A percentile compares a stretch with the other conserved stretches of the same genome.
phyloP scores from a whole-genome alignment of 2,888 invertebrate genomes.

The Limnephilus rhombicus region DNA sequence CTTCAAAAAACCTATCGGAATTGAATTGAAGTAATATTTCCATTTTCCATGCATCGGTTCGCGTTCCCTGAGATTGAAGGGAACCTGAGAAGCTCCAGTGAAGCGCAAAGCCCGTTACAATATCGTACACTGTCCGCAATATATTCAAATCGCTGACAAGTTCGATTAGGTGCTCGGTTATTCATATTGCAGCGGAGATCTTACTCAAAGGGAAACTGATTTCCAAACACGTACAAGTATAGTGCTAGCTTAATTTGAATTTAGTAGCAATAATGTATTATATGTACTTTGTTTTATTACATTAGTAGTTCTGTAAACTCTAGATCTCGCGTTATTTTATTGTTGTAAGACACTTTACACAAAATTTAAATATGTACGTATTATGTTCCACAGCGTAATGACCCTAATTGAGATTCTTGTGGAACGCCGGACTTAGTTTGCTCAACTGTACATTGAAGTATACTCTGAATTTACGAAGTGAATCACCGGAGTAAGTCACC shows the following conservation, averaged over 20 bases:
- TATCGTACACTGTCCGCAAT: constrained; percentile 36
- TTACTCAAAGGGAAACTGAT: not conserved
- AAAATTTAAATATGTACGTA: too few species aligned
- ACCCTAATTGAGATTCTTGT: too few species aligned
- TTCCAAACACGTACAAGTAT: not conserved
- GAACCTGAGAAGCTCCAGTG: constrained; percentile 39
- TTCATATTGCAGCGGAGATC: not conserved
- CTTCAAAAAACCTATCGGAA: not conserved
- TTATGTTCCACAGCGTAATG: too few species aligned
- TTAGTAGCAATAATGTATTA: not conserved
- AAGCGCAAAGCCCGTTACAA: constrained; percentile 39
- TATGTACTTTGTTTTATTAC: too few species aligned
- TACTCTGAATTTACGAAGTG: too few species aligned
- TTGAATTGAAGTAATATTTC: not conserved
- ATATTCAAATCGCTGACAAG: constrained; percentile 54
- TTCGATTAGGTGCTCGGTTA: constrained; percentile 40
- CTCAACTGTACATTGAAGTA: too few species aligned
- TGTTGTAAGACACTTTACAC: too few species aligned
- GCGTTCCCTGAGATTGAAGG: constrained; percentile 46
- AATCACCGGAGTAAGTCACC: too few species aligned
- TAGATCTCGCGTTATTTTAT: too few species aligned
- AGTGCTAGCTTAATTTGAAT: not conserved
- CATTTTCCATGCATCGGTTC: constrained; percentile 49
- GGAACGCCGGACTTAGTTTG: too few species aligned
- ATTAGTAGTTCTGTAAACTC: too few species aligned